Base-by-base conservation (phyloP, 2,888 invertebrate genomes). In the Brachyptera risi region DNA sequence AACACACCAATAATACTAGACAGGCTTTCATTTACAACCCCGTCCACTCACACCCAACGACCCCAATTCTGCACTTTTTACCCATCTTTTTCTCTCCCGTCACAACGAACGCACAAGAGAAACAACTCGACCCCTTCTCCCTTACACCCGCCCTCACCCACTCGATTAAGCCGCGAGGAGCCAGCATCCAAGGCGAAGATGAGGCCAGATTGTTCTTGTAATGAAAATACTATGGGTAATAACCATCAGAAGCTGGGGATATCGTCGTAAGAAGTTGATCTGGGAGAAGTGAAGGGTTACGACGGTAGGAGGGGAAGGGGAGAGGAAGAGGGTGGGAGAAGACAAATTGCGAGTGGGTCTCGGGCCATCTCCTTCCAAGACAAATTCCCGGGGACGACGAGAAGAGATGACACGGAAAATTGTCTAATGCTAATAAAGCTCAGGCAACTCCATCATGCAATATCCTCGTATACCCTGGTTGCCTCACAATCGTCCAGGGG, bases 351-450 rank as follows among this genome's bases (percentile, higher is more conserved):
- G 42, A 44, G 47, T 19, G 54, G 54, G 35, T 31, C 35, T 35
- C 17, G 54, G 54, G 54, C 23, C 54, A 37, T 54, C 54, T 35
- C 54, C 19, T 21, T 21, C 21, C 54, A 54, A 54, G 35, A 42
- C 31, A 57, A 44, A 58, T 31, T 49, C 31, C 24, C 35, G 37
- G 58, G 31, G 35, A n/a, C 31, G 31, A 37, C 31, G 37, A 21
- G 58, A 49, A 27, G 57, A 57, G 58, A 58, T 58, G 58, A 58
- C 58, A 58, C 58, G 58, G 58, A 58, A 58, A 58, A 58, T 58
- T 58, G 58, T 49, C 47, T 58, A 58, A 58, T 58, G 58, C 58
- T 58, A 58, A 58, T 58, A 58, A 47, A 58, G 58, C 54, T 54
- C 37, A 23, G 17, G 35, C 54, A 54, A 23, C 21, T 54, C 54